Evolutionary conservation across 2,797 vertebrate genomes (phyloP).

Genomic region (Gallirallus australis): DNA sequence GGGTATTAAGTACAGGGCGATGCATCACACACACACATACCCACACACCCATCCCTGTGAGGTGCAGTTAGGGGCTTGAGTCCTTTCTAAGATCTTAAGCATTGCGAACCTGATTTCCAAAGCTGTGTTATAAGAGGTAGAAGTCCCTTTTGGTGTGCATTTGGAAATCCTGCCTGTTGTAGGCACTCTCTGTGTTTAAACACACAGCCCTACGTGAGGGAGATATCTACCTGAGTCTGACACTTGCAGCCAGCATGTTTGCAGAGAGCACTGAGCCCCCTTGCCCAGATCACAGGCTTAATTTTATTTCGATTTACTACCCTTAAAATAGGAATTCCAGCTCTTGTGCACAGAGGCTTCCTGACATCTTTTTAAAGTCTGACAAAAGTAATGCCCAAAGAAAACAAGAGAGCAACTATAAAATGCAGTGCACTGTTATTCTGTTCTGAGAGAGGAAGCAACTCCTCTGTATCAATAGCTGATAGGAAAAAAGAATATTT

Average conservation of each 20-base stretch:
- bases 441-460: not conserved
- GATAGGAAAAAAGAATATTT: not conserved
- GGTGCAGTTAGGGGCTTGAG: not conserved
- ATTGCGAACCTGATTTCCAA: not conserved
- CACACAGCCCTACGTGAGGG: fast-evolving
- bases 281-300: not conserved
- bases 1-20: not conserved
- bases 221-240: not conserved
- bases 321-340: not conserved
- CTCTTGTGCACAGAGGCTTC: not conserved
- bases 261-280: not conserved
- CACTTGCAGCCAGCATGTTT: not conserved
- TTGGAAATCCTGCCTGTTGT: not conserved
- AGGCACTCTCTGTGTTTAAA: not conserved
- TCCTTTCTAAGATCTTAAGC: not conserved
- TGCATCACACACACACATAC: fast-evolving
- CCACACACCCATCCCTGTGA: not conserved
- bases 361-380: not conserved
- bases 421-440: not conserved
- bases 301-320: not conserved
- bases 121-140: not conserved
- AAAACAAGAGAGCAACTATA: not conserved
- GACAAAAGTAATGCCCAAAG: not conserved
- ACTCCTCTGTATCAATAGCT: not conserved
- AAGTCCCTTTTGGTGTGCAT: not conserved